Evolutionary conservation across 2,888 invertebrate species (phyloP).

Genomic region (Dioctria rufipes): DNA sequence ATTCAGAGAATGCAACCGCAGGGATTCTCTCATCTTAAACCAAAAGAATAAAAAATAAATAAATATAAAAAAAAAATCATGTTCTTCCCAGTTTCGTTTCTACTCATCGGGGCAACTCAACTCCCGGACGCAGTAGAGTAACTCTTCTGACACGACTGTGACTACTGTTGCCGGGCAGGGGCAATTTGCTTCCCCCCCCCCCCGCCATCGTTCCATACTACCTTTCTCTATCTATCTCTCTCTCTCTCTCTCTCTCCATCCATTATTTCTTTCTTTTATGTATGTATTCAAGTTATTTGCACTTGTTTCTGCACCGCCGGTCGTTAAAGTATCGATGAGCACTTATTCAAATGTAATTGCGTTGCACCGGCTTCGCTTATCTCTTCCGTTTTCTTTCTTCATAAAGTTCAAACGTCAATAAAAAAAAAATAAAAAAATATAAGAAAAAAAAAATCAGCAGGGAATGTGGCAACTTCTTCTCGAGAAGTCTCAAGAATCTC

Average conservation of each 20-base stretch:
- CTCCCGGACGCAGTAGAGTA: no score
- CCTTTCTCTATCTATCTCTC: neutral
- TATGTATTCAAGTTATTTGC: conserved; percentile 44
- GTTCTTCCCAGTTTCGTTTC: no score
- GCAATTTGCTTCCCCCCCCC: neutral
- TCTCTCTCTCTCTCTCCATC: neutral
- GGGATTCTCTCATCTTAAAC: conserved; percentile 33
- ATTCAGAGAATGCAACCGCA: conserved; percentile 46
- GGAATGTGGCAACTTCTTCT: conserved; percentile 21
- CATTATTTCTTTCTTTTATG: conserved; percentile 12
- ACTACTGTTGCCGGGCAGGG: no score
- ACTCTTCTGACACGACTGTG: no score
- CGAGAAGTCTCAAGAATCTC: conserved; percentile 20
- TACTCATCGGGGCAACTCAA: no score
- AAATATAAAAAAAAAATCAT: conserved; percentile 19
- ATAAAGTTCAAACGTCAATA: conserved; percentile 33
- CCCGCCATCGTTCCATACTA: neutral
- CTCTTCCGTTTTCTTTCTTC: conserved; percentile 19
- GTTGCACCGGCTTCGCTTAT: conserved; percentile 16
- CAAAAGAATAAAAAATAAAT: conserved; percentile 17
- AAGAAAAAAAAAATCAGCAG: neutral
- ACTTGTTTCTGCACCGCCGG: neutral
- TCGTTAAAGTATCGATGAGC: conserved; percentile 27
- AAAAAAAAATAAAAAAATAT: neutral
- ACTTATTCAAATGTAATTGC: conserved; percentile 48